Evolutionary conservation across 2,888 invertebrate genomes (phyloP), one percentile per base, ranked within the genome.

Genomic region (Zygaena filipendulae): DNA sequence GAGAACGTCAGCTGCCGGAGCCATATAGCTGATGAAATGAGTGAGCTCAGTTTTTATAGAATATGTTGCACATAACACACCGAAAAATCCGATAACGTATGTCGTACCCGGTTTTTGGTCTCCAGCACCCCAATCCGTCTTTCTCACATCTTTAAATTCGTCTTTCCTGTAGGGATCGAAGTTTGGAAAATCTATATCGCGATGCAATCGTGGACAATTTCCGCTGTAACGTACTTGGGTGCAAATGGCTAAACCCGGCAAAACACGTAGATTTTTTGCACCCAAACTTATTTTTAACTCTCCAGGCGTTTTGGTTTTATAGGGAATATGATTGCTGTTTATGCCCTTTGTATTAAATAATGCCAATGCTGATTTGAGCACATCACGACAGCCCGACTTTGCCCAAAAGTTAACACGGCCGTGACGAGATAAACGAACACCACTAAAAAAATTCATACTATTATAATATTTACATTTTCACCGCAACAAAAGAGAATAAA

Each of bases 1-100:
- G 23, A 91, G 52, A 3, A 91, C 87, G 49, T 92, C 92, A 14
- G 87, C 87, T 2, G 90, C 75, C 2, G 91, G 83, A 12, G 79
- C 66, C 84, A 92, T 82, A 30, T 58, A 84, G 8, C 52, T 36
- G 2, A 90, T 54, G 26, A 82, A 81, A 26, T 85, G 82, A n/a
- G 67, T 56, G 4, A 85, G 59, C 12, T 83, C 48, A 3, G 82
- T 50, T 64, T 92, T 92, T 3, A 82, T 66, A 1, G 62, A 71
- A 50, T 91, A 91, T 2, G 84, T 58, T 8, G 69, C 80, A 21
- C 77, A 66, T 1, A 88, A 64, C 13, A 84, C 59, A 8, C 83
- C 83, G 43, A 82, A 85, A 80, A 50, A 58, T 21, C 61, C 59
- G 11, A 84, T 32, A 1, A 83, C 43, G 46, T 86, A 86, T 2